Base-by-base conservation (phyloP, 2,888 invertebrate species). In the Microctonus hyperodae region DNA sequence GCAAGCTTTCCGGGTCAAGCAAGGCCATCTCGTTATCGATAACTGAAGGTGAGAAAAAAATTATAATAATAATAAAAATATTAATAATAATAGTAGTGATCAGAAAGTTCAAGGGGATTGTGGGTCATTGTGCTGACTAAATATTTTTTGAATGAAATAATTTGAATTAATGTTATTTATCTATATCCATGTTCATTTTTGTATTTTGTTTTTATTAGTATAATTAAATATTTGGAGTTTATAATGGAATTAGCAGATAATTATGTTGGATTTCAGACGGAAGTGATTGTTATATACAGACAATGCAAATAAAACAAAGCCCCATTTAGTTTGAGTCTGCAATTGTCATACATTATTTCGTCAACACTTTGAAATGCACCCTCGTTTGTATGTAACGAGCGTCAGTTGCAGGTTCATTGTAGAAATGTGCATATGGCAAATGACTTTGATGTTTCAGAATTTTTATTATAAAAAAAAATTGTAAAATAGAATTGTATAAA, bases 1-100 rank as follows among this genome's bases (percentile, higher is more conserved):
- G 16, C 44, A 16, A 44, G 44, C 65, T 59, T 48, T 65, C 33
- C 60, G 53, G 65, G 55, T 55, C 60, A 60, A 23, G n/a, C 59
- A 59, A 59, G 59, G 59, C 44, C 44, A 44, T 16, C 44, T n/a
- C 44, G 44, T 59, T 59, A 59, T 59, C 59, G 44, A 9, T n/a
- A 31, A 25, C 10, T 59, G 59, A 59, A 31, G 59, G 59, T 59
- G 59, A 59, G 23, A 22, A 20, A 56, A 56, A 33, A 56, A 20
- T n/a, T 20, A 50, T 50, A 50, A 22, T 20, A n/a, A 16, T 16
- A 20, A 51, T 28, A 20, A 44, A 16, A 16, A 16, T 5, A 7
- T 16, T 5, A 44, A 20, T 20, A 7, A 37, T 4, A 44, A 16
- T 16, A 44, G 44, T 16, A 44, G 16, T 44, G n/a, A 13, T n/a